Conservation (phyloP, 2,888 invertebrate genomes). For the Pollenia amentaria region DNA sequence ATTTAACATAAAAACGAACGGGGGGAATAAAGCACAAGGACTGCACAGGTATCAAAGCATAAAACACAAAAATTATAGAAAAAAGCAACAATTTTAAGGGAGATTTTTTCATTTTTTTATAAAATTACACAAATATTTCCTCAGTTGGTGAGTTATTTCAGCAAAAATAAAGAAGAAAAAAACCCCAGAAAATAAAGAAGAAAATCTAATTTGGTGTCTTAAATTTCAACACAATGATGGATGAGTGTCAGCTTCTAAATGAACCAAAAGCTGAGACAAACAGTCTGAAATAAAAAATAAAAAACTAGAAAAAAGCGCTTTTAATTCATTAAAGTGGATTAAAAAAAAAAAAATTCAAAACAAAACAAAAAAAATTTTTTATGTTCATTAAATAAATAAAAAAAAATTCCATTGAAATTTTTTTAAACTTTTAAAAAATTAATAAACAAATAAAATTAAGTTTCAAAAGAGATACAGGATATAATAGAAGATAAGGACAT, state of each 20-base stretch:
- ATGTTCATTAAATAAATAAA: conserved; percentile 69
- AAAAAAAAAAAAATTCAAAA: conserved; percentile 59
- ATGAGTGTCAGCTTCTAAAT: conserved; percentile 72
- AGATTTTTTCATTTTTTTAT: conserved; percentile 42
- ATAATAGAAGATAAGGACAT: conserved; percentile 20
- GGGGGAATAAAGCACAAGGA: conserved; percentile 19
- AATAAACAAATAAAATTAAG: conserved; percentile 69
- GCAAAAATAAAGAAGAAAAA: conserved; percentile 1
- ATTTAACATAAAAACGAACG: conserved; percentile 36
- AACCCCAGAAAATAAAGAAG: conserved; percentile 48
- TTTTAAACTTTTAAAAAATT: conserved; percentile 27
- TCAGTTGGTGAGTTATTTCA: conserved; percentile 28
- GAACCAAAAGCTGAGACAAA: conserved; percentile 58
- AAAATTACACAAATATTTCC: conserved; percentile 56
- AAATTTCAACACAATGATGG: conserved; percentile 71
- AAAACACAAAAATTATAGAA: conserved; percentile 49
- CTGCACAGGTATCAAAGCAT: conserved; percentile 64
- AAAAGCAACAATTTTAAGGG: conserved; percentile 59
- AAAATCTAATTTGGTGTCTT: conserved; percentile 72
- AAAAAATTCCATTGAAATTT: conserved; percentile 30
- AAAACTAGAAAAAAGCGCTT: conserved; percentile 51
- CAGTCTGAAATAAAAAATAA: background rate
- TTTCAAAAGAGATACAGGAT: conserved; percentile 61
- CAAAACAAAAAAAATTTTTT: conserved; percentile 53
- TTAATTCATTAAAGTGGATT: conserved; percentile 74